phyloP scores from a whole-genome alignment of 2,113 vertebrate species.

The Taxidea taxus region DNA sequence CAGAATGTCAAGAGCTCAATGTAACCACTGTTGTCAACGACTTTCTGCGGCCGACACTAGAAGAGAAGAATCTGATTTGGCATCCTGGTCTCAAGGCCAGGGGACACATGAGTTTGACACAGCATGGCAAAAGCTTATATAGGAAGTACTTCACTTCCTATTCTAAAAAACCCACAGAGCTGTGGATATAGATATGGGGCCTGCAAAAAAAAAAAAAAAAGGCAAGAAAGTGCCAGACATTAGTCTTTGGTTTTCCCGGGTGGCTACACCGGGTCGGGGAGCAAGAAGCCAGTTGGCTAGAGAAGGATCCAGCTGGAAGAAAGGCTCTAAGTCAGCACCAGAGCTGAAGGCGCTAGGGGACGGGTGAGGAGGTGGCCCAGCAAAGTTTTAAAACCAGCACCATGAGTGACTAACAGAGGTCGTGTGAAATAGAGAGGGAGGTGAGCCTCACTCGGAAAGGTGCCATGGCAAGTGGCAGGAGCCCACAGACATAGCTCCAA shows the following conservation, averaged over 20 bases:
- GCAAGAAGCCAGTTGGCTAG: background rate
- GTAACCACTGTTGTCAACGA: background rate
- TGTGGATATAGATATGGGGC: constrained; percentile 45
- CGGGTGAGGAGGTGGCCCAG: background rate
- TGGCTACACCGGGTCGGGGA: background rate
- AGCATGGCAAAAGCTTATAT: constrained; percentile 35
- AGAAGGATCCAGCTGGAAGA: background rate
- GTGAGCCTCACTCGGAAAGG: background rate
- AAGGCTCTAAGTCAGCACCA: background rate
- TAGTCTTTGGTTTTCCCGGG: background rate
- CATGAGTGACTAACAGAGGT: fast-evolving
- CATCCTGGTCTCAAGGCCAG: background rate
- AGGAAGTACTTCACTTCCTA: constrained; percentile 80
- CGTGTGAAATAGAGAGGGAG: background rate
- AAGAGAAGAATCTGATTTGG: background rate
- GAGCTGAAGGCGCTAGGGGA: background rate
- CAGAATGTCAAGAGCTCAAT: background rate
- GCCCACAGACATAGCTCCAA: background rate
- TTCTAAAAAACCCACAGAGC: constrained; percentile 63
- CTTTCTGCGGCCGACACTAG: background rate
- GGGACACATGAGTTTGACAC: constrained; percentile 33
- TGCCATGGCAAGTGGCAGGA: background rate
- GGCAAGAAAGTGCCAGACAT: background rate
- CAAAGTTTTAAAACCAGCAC: background rate
- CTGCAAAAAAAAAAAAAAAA: background rate